Percentiles rank a stretch among this genome's conserved stretches.
These are phyloP conservation scores for Orthochromis indermauri DNA, from an alignment of 2,113 vertebrate genomes.

Conservation along the genomic window DNA sequence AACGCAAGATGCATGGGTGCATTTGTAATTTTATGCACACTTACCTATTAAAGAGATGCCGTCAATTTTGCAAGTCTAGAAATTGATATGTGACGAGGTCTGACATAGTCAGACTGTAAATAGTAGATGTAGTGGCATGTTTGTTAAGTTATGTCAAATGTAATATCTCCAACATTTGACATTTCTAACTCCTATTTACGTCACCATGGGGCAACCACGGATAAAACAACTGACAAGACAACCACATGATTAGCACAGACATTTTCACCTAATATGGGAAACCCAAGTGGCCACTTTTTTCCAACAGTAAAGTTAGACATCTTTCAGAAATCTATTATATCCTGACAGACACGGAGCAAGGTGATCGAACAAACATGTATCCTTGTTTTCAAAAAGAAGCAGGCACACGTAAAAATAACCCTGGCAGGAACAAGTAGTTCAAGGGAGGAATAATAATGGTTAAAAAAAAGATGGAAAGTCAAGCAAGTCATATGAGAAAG, in stretches of 20 bases:
- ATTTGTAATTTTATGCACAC: background rate
- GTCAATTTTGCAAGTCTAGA: background rate
- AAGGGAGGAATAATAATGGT: conserved; percentile 34
- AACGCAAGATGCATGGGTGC: background rate
- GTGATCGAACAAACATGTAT: background rate
- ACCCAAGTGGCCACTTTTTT: background rate
- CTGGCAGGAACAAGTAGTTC: conserved; percentile 19
- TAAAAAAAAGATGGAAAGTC: conserved; percentile 46
- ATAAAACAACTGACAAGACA: background rate
- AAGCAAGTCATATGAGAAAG: conserved; percentile 51
- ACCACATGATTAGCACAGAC: background rate
- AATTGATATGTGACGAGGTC: background rate
- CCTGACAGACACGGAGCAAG: background rate
- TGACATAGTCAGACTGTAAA: background rate
- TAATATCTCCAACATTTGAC: background rate
- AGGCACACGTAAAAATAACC: conserved; percentile 20
- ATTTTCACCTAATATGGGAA: background rate
- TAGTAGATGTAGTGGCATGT: background rate
- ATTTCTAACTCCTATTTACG: background rate
- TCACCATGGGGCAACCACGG: background rate
- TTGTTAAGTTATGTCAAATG: background rate
- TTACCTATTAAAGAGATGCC: background rate
- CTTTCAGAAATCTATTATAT: background rate
- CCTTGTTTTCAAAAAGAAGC: background rate
- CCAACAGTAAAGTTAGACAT: background rate